phyloP scores from a whole-genome alignment of 2,797 vertebrate species.

The Champsocephalus gunnari region DNA sequence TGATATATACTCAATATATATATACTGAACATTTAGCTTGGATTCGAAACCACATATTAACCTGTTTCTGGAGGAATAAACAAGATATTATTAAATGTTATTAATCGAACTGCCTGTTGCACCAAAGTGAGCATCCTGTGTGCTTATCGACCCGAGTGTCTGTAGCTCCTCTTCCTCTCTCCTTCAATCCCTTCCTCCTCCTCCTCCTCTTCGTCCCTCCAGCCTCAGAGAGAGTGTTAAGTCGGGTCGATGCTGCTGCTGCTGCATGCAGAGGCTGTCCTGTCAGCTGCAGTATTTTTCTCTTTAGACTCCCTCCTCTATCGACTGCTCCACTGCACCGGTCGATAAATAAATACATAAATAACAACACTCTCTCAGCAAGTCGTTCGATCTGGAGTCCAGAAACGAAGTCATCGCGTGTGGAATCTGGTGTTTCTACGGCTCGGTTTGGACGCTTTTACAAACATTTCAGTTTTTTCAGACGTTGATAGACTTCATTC shows the following conservation, averaged over 20 bases:
- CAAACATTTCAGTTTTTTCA: too few species aligned
- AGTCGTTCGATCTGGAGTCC: conserved; percentile 21
- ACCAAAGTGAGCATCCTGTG: neutral
- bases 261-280: conserved; percentile 31
- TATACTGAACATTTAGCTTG: too few species aligned
- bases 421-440: neutral
- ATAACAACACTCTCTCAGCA: conserved; percentile 39
- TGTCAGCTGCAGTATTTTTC: conserved; percentile 28
- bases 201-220: conserved; percentile 18
- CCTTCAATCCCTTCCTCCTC: conserved; percentile 21
- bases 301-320: conserved; percentile 48
- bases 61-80: too few species aligned
- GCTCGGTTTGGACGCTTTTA: too few species aligned
- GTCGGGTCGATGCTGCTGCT: conserved; percentile 61
- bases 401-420: neutral
- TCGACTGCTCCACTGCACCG: conserved; percentile 50
- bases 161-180: conserved; percentile 29
- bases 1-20: too few species aligned
- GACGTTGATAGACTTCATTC: too few species aligned
- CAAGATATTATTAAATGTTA: too few species aligned
- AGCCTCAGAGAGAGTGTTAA: conserved; percentile 28
- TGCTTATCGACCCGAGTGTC: conserved; percentile 16
- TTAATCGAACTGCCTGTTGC: neutral
- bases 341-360: conserved; percentile 58
- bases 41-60: too few species aligned